These are phyloP conservation scores for Chirona hameri DNA, from an alignment of 2,888 invertebrate genomes.

Conservation along the genomic window DNA sequence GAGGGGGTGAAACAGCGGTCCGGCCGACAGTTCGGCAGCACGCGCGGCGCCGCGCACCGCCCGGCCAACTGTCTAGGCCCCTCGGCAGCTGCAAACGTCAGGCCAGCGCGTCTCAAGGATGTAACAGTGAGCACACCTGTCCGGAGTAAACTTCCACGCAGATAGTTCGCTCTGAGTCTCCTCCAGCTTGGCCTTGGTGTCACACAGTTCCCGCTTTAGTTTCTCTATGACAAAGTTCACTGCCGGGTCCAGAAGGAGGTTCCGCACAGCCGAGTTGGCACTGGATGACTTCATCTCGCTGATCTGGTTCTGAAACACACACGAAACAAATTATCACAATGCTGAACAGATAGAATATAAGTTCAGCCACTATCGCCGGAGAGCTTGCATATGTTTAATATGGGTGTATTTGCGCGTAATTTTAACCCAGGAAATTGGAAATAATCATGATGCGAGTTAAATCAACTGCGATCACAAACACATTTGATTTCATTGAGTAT, in stretches of 20 bases:
- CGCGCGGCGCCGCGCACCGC: neutral
- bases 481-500: too few relatives aligned
- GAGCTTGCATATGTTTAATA: too few relatives aligned
- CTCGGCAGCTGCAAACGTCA: neutral
- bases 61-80: neutral
- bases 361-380: neutral
- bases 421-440: too few relatives aligned
- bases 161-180: conserved; percentile 96
- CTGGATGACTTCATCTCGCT: conserved; percentile 87
- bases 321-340: conserved; percentile 24
- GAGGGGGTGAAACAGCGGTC: too few relatives aligned
- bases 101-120: neutral
- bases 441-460: too few relatives aligned
- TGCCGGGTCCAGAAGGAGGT: conserved; percentile 87
- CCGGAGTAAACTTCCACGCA: conserved; percentile 99
- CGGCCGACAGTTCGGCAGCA: too few relatives aligned
- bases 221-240: conserved; percentile 89
- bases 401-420: too few relatives aligned
- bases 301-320: conserved; percentile 72
- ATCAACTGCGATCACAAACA: too few relatives aligned
- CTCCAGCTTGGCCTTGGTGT: conserved; percentile 84
- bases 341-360: conserved; percentile 7
- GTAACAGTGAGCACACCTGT: conserved; percentile 49
- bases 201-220: conserved; percentile 82
- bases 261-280: conserved; percentile 69